These are phyloP conservation scores for Helicoverpa armigera DNA, from an alignment of 1,140 invertebrate species.

Conservation along the genomic window DNA sequence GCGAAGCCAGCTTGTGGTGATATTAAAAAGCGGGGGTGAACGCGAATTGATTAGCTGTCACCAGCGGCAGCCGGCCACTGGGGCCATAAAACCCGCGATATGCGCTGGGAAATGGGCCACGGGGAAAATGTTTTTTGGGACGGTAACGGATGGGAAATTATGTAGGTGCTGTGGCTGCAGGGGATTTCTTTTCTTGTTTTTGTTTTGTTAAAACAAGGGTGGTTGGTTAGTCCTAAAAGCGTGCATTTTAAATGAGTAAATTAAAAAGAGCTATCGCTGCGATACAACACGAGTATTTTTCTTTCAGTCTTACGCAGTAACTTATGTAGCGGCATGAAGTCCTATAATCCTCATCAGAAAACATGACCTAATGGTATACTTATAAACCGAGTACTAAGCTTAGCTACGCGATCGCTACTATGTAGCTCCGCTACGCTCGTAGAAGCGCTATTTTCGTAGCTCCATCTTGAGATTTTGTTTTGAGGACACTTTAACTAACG, in stretches of 20 bases:
- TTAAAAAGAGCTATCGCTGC: too few species aligned
- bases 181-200: too few species aligned
- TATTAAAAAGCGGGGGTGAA: constrained; percentile 54
- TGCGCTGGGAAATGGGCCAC: neutral
- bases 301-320: too few species aligned
- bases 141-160: neutral
- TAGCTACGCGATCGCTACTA: constrained; percentile 17
- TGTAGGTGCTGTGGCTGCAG: neutral
- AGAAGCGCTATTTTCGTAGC: constrained; percentile 16
- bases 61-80: constrained; percentile 7
- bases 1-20: constrained; percentile 49
- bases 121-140: neutral
- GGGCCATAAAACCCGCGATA: constrained; percentile 18
- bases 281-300: too few species aligned
- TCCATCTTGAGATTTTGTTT: constrained; percentile 43
- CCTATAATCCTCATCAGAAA: too few species aligned
- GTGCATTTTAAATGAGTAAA: too few species aligned
- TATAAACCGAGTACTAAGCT: too few species aligned
- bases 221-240: too few species aligned
- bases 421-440: neutral
- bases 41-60: constrained; percentile 60
- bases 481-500: constrained; percentile 51
- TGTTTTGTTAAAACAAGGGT: too few species aligned
- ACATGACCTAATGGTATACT: too few species aligned
- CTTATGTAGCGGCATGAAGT: too few species aligned